Evolutionary conservation across 2,113 vertebrate species (phyloP).

Genomic region (Atractosteus spatula): DNA sequence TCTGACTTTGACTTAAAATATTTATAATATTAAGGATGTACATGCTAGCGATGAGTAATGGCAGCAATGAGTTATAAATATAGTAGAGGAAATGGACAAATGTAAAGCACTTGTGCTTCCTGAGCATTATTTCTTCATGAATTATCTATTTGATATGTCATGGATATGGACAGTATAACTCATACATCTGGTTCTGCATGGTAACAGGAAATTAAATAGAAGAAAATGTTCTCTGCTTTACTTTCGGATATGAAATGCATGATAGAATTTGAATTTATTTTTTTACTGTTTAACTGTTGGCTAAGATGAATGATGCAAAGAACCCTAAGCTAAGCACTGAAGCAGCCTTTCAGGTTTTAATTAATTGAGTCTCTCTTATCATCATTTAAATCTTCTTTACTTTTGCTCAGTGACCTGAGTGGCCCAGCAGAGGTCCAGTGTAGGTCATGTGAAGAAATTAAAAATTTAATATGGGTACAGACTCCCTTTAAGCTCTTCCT

Average conservation of each 20-base stretch:
- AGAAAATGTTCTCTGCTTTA: conserved; percentile 38
- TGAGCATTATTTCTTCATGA: conserved; percentile 24
- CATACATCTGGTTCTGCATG: conserved; percentile 43
- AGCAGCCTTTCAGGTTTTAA: neutral
- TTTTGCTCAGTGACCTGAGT: neutral
- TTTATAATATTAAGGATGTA: conserved; percentile 15
- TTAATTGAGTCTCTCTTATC: neutral
- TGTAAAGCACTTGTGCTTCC: neutral
- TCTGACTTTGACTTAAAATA: too few relatives aligned
- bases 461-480: neutral
- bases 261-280: conserved; percentile 3
- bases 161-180: conserved; percentile 40
- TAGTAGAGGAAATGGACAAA: neutral
- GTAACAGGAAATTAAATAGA: conserved; percentile 59
- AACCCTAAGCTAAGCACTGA: neutral
- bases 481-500: neutral
- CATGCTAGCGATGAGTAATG: neutral
- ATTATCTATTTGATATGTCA: conserved; percentile 35
- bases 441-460: too few relatives aligned
- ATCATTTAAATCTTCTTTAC: too few relatives aligned
- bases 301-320: too few relatives aligned
- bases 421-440: neutral
- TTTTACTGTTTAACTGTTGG: too few relatives aligned
- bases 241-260: conserved; percentile 29
- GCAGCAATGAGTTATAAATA: conserved; percentile 1